These are phyloP conservation scores for Sphecodes monilicornis DNA, from an alignment of 2,888 invertebrate genomes.

Conservation along the genomic window DNA sequence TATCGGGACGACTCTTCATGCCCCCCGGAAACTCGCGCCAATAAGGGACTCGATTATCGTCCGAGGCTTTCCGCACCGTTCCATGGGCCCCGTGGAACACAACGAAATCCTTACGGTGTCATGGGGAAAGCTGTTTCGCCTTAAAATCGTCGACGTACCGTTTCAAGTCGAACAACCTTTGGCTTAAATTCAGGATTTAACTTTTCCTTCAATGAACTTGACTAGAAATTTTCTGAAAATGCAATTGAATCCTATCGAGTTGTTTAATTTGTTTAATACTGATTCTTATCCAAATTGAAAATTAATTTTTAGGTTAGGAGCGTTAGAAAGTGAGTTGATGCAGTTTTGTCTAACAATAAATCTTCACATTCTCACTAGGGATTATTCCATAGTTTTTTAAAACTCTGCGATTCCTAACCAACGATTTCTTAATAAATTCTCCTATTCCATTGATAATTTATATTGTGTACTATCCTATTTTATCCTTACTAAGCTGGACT, in stretches of 20 bases:
- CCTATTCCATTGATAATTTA: too few species aligned
- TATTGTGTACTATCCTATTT: too few species aligned
- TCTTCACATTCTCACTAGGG: too few species aligned
- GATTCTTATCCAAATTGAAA: neutral
- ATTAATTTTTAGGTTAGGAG: neutral
- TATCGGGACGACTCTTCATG: conserved; percentile 59
- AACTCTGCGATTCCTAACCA: too few species aligned
- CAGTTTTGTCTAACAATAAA: too few species aligned
- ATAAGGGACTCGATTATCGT: conserved; percentile 38
- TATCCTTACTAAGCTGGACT: too few species aligned
- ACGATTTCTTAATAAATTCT: too few species aligned
- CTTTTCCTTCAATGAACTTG: neutral
- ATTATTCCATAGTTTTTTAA: too few species aligned
- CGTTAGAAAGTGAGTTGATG: too few species aligned
- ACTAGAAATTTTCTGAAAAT: neutral
- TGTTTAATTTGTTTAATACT: neutral
- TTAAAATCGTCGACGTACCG: neutral
- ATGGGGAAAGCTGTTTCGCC: neutral
- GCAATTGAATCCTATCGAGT: neutral
- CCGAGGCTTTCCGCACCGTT: conserved; percentile 13
- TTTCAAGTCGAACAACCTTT: neutral
- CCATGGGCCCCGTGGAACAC: neutral
- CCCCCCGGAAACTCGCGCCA: conserved; percentile 26
- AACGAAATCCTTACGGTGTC: neutral
- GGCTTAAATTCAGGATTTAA: neutral